phyloP scores from a whole-genome alignment of 1,140 invertebrate genomes.

The Pantala flavescens region DNA sequence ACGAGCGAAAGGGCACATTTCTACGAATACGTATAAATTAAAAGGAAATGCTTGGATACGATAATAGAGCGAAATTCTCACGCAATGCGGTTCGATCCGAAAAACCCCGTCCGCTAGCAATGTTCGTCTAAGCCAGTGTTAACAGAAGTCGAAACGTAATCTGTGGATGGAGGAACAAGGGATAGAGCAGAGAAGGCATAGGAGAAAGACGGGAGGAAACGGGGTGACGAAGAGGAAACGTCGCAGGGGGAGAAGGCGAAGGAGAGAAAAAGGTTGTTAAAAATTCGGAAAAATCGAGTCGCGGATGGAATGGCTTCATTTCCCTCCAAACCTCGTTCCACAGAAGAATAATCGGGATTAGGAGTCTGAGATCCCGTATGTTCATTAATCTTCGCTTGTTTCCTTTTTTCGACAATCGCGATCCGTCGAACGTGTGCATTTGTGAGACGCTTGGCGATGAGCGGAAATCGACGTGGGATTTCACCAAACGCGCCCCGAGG shows the following conservation, averaged over 20 bases:
- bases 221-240: neutral
- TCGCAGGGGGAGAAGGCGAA: neutral
- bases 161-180: too few relatives aligned
- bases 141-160: too few relatives aligned
- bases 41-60: too few relatives aligned
- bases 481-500: neutral
- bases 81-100: too few relatives aligned
- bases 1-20: too few relatives aligned
- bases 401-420: neutral
- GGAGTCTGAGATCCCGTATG: neutral
- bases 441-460: neutral
- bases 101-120: too few relatives aligned
- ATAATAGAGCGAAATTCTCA: too few relatives aligned
- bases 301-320: slow-evolving; percentile 3
- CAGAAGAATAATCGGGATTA: neutral
- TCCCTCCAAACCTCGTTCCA: neutral
- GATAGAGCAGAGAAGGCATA: neutral
- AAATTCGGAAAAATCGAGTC: slow-evolving; percentile 1
- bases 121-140: too few relatives aligned
- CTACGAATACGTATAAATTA: too few relatives aligned
- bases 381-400: neutral
- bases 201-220: neutral
- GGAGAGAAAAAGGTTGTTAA: slow-evolving; percentile 7
- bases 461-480: neutral
- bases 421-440: neutral